A percentile compares a stretch with the other conserved stretches of the same genome.
Conservation (phyloP, 2,113 vertebrate genomes). For the Spizaetus ornatus region DNA sequence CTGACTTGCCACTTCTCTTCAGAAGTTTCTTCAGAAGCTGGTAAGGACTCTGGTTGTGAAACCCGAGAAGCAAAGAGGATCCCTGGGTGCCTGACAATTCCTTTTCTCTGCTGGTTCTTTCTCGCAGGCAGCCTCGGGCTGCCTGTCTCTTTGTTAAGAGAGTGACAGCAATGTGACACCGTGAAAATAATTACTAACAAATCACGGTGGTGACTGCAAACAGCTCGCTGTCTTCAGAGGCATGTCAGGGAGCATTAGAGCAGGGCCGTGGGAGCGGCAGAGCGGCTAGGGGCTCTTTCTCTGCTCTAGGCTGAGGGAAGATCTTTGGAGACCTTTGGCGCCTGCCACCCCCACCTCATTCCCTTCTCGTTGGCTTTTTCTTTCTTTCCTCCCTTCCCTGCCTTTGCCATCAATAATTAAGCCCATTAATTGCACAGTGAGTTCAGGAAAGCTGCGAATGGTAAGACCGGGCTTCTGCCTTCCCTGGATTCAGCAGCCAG, state of each 20-base stretch:
- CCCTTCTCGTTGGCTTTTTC: not conserved
- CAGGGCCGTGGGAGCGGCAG: conserved; percentile 74
- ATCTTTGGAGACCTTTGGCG: conserved; percentile 41
- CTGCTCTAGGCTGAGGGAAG: conserved; percentile 24
- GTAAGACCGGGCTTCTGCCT: not conserved
- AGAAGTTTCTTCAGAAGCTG: conserved; percentile 70
- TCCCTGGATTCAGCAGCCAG: not conserved
- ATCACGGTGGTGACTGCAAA: conserved; percentile 99
- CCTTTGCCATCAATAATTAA: conserved; percentile 42
- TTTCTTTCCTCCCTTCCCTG: conserved; percentile 6
- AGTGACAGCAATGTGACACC: conserved; percentile 99
- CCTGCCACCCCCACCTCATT: conserved; percentile 30
- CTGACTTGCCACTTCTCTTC: conserved; percentile 63
- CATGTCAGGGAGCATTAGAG: conserved; percentile 97
- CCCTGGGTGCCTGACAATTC: conserved; percentile 73
- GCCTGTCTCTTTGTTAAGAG: conserved; percentile 90
- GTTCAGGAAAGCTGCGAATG: not conserved
- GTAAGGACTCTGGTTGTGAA: conserved; percentile 68
- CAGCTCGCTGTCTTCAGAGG: conserved; percentile 96
- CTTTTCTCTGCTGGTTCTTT: conserved; percentile 74
- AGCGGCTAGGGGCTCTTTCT: conserved; percentile 47
- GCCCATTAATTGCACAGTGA: conserved; percentile 1
- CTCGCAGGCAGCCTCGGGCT: conserved; percentile 79
- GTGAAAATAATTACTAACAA: conserved; percentile 99
- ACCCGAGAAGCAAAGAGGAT: conserved; percentile 71